These are phyloP conservation scores for Diadegma fenestrale DNA, from an alignment of 2,888 invertebrate species.

Conservation along the genomic window DNA sequence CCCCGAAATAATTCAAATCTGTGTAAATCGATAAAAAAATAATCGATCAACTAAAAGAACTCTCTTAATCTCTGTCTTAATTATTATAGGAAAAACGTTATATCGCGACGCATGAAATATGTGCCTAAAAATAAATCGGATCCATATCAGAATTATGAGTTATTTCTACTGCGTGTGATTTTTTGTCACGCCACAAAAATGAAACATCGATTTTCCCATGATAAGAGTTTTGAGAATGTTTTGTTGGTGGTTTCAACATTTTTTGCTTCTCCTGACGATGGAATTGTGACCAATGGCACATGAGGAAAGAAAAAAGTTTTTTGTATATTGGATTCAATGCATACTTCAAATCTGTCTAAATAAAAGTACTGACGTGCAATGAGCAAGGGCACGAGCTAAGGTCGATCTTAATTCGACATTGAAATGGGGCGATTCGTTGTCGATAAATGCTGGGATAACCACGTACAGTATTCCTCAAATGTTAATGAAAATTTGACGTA, in stretches of 20 bases:
- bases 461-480: neutral
- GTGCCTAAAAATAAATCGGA: neutral
- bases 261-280: neutral
- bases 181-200: constrained; percentile 3
- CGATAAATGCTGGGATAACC: neutral
- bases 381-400: neutral
- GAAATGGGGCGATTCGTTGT: neutral
- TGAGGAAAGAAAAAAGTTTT: neutral
- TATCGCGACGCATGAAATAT: neutral
- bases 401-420: neutral
- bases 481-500: neutral
- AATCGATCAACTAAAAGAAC: too few relatives aligned
- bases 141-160: neutral
- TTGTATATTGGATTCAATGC: neutral
- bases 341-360: neutral
- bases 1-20: too few relatives aligned
- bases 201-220: neutral
- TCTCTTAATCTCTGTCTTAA: too few relatives aligned
- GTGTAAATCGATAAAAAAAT: neutral
- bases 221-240: neutral
- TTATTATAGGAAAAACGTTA: neutral
- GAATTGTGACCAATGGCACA: neutral
- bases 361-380: neutral
- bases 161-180: neutral
- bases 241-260: neutral